Percentiles rank a stretch among this genome's conserved stretches.
Evolutionary conservation across 2,888 invertebrate genomes (phyloP).

Genomic region (Chydorus sphaericus): DNA sequence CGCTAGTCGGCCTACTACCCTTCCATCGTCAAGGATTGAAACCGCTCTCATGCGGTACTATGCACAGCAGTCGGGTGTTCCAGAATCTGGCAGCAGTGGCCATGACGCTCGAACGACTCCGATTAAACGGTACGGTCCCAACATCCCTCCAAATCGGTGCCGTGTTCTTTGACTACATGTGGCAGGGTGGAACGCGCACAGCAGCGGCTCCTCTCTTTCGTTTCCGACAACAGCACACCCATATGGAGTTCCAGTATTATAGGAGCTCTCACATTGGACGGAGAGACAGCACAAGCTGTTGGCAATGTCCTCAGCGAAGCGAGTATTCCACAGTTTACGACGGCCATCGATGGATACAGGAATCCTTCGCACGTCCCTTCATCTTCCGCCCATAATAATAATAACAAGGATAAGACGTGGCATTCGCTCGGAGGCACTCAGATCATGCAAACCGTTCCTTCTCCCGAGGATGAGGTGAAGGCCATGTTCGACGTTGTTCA

Average conservation of each 20-base stretch:
- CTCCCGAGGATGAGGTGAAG: conserved; percentile 5
- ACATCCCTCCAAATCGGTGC: conserved; percentile 1
- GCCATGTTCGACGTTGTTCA: conserved; percentile 8
- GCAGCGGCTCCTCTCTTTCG: conserved; percentile 7
- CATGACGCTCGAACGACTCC: neutral
- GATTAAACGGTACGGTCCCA: neutral
- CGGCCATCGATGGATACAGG: neutral
- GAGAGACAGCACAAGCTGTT: neutral
- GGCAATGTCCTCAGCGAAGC: conserved; percentile 5
- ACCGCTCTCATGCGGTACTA: conserved; percentile 9
- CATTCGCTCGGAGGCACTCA: conserved; percentile 7
- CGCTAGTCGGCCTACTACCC: conserved; percentile 8
- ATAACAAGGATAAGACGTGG: conserved; percentile 5
- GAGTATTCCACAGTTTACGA: conserved; percentile 9
- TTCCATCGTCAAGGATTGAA: conserved; percentile 6
- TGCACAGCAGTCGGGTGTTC: neutral
- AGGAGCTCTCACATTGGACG: conserved; percentile 1
- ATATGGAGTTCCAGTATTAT: neutral
- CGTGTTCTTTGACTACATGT: conserved; percentile 10
- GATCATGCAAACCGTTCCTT: conserved; percentile 2
- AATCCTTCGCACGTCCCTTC: neutral
- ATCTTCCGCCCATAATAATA: neutral
- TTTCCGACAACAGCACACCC: neutral
- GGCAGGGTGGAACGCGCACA: conserved; percentile 10
- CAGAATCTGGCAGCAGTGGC: conserved; percentile 9